These are phyloP conservation scores for Cerastis leucographa DNA, from an alignment of 2,888 invertebrate genomes.

Conservation along the genomic window DNA sequence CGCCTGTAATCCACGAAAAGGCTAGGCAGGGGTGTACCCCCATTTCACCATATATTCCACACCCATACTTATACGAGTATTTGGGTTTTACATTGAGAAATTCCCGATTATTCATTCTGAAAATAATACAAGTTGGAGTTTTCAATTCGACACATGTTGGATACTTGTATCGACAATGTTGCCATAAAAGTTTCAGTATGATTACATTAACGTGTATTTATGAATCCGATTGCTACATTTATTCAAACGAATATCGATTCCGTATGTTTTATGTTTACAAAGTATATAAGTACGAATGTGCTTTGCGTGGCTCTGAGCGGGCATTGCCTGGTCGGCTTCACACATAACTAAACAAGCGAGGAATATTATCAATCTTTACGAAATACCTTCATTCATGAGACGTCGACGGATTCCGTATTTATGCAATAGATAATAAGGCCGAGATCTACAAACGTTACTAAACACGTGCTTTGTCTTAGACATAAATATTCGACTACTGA, in stretches of 20 bases:
- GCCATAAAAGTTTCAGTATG: constrained; percentile 63
- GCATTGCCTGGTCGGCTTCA: not conserved
- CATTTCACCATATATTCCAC: not conserved
- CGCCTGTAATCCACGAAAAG: not conserved
- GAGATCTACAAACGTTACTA: not conserved
- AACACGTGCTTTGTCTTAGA: not conserved
- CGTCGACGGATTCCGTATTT: not conserved
- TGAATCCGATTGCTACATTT: constrained; percentile 50
- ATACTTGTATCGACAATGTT: constrained; percentile 48
- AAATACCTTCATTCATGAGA: constrained; percentile 24
- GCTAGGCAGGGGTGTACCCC: not conserved
- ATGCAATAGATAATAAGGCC: not conserved
- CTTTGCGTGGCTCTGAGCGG: not conserved
- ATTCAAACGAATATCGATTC: constrained; percentile 56
- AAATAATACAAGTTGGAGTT: constrained; percentile 34
- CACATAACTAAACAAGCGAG: not conserved
- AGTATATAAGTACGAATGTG: constrained; percentile 7
- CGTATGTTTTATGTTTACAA: constrained; percentile 44
- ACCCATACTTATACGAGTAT: not conserved
- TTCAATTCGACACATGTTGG: constrained; percentile 24
- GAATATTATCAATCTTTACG: not conserved
- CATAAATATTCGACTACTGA: not conserved
- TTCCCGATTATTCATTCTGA: constrained; percentile 23
- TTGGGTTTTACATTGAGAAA: constrained; percentile 21
- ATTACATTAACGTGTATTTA: constrained; percentile 64